Conservation (phyloP, 2,888 invertebrate genomes). For the Calephelis perditalis region DNA sequence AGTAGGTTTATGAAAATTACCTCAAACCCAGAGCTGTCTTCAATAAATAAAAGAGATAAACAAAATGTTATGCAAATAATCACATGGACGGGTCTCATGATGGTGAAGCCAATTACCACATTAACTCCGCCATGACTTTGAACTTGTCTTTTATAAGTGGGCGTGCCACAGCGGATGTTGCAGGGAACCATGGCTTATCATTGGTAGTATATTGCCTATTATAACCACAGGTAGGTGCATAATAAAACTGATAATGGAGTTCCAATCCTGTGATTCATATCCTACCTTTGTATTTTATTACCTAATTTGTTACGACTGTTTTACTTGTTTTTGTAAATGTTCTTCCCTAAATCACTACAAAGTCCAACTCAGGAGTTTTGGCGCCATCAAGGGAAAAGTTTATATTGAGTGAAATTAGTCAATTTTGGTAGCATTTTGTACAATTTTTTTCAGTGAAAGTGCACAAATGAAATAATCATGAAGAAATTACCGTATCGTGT, state of each 20-base stretch:
- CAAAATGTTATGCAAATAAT: conserved; percentile 39
- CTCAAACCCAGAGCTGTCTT: conserved; percentile 43
- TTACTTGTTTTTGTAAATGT: too few species aligned
- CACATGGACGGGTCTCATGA: conserved; percentile 48
- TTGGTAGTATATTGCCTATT: conserved; percentile 28
- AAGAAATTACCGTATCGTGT: too few species aligned
- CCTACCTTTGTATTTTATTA: conserved; percentile 6
- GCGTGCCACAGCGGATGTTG: conserved; percentile 55
- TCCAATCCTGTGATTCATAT: conserved; percentile 13
- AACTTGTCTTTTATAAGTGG: conserved; percentile 71
- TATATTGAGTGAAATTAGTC: too few species aligned
- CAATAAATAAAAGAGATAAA: conserved; percentile 36
- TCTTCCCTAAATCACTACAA: too few species aligned
- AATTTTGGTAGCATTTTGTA: too few species aligned
- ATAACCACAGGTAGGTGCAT: conserved; percentile 20
- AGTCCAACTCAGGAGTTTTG: too few species aligned
- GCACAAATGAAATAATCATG: too few species aligned
- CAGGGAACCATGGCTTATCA: conserved; percentile 57
- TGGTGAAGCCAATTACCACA: conserved; percentile 42
- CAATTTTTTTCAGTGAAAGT: too few species aligned
- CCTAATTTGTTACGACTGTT: too few species aligned
- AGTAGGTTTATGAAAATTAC: conserved; percentile 38
- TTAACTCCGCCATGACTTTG: conserved; percentile 62
- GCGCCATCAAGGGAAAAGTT: too few species aligned
- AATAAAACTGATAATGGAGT: conserved; percentile 18